These are phyloP conservation scores for Halyomorpha halys DNA, from an alignment of 1,140 invertebrate genomes.

Conservation along the genomic window DNA sequence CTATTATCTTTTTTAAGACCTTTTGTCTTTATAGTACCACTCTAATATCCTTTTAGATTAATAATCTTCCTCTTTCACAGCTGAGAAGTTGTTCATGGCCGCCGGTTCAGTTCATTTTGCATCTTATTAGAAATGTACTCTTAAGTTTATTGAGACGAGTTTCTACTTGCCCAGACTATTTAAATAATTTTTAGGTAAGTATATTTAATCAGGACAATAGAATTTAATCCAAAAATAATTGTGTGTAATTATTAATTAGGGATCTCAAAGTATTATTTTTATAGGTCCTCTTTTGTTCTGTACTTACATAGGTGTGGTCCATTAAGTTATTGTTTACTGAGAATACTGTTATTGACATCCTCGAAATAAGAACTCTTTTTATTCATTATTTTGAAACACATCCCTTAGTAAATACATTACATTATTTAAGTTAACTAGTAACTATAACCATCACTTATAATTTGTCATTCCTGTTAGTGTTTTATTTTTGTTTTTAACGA, in stretches of 20 bases:
- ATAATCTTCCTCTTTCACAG: background rate
- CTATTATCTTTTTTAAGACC: background rate
- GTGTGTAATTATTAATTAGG: background rate
- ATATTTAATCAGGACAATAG: background rate
- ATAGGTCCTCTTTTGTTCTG: constrained; percentile 13
- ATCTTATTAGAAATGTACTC: constrained; percentile 13
- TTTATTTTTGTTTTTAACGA: too few relatives aligned
- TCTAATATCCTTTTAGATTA: background rate
- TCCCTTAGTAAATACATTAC: too few relatives aligned
- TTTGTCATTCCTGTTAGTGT: too few relatives aligned
- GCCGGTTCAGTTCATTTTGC: constrained; percentile 13
- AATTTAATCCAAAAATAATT: background rate
- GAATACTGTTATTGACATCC: too few relatives aligned
- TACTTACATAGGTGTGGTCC: constrained; percentile 1
- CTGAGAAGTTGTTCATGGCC: constrained; percentile 17
- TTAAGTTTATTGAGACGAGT: background rate
- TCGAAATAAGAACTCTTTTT: too few relatives aligned
- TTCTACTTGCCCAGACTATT: background rate
- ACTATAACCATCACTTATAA: too few relatives aligned
- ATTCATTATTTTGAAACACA: too few relatives aligned
- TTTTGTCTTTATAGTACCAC: background rate
- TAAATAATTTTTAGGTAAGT: constrained; percentile 7
- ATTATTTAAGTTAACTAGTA: too few relatives aligned
- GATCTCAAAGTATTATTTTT: background rate
- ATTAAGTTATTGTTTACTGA: background rate